Evolutionary conservation across 2,113 vertebrate genomes (phyloP), one percentile per base, ranked within the genome.

Genomic region (Psophia crepitans): DNA sequence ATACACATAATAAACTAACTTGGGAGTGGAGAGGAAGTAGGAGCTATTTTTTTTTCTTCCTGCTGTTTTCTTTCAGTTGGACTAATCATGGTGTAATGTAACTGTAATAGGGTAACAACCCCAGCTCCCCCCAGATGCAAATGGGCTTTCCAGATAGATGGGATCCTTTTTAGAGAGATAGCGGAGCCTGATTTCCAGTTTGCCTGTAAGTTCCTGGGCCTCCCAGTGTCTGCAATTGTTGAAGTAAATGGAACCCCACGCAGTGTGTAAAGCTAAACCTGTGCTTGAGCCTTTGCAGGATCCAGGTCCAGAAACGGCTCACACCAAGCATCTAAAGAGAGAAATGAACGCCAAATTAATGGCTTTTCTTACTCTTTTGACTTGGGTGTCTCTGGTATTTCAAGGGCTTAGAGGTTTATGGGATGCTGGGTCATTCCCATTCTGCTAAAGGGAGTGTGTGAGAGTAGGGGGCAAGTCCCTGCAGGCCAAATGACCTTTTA

Each of bases 1-100:
- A 96, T 95, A 18, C 74, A 94, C 77, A 61, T 84, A 84, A 92
- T 87, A 89, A 97, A 96, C 93, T 95, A 84, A 89, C 93, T 87
- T 85, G 91, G 70, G 89, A 95, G 81, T 44, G 66, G 61, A 89
- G 57, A 91, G 93, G 89, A 95, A 94, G 65, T 83, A 79, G 78
- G 37, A 85, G 53, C 35, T 84, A 3, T 79, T 88, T 74, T 64
- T 86, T 78, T 60, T 46, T n/a, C 32, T 89, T 90, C 83, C 77
- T 96, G 84, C 65, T 89, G 41, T 79, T 89, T 96, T 95, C 86
- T 95, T 96, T 89, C 74, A 73, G 57, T 70, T 73, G 74, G 61
- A 41, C 48, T 92, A 78, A 92, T 95, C 76, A 21, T 21, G 35
- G 56, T 75, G 60, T 84, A 95, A 96, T 53, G 65, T 84, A 95